phyloP scores from a whole-genome alignment of 2,797 vertebrate species.

The Leucoraja ocellata region DNA sequence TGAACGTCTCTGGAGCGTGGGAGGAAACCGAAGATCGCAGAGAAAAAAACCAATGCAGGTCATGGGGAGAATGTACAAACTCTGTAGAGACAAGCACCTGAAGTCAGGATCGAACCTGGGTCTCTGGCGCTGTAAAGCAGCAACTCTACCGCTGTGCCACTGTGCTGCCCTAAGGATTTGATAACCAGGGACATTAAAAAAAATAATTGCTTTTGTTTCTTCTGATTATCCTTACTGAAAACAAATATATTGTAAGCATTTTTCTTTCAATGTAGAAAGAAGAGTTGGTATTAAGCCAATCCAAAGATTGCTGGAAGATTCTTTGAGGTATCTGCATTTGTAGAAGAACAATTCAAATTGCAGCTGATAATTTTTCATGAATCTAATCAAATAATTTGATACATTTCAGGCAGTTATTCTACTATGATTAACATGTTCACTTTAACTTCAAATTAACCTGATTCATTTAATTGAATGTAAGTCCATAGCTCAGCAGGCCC shows the following conservation, averaged over 20 bases:
- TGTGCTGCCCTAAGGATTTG: neutral
- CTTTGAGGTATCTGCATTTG: neutral
- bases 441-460: constrained; percentile 92
- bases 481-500: constrained; percentile 76
- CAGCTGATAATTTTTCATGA: constrained; percentile 26
- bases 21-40: too few relatives aligned
- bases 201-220: neutral
- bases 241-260: neutral
- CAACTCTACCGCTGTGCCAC: too few relatives aligned
- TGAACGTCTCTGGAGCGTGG: too few relatives aligned
- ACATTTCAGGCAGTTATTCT: neutral
- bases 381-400: constrained; percentile 23
- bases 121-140: too few relatives aligned
- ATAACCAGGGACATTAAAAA: neutral
- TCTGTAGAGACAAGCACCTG: too few relatives aligned
- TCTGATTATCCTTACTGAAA: neutral
- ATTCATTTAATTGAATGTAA: constrained; percentile 93
- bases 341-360: neutral
- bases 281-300: neutral
- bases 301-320: too few relatives aligned
- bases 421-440: constrained; percentile 92
- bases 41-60: too few relatives aligned
- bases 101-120: too few relatives aligned
- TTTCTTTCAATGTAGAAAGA: neutral
- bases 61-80: too few relatives aligned